A percentile compares a stretch with the other conserved stretches of the same genome.
Evolutionary conservation across 2,797 vertebrate species (phyloP).

Genomic region (Merluccius polli): DNA sequence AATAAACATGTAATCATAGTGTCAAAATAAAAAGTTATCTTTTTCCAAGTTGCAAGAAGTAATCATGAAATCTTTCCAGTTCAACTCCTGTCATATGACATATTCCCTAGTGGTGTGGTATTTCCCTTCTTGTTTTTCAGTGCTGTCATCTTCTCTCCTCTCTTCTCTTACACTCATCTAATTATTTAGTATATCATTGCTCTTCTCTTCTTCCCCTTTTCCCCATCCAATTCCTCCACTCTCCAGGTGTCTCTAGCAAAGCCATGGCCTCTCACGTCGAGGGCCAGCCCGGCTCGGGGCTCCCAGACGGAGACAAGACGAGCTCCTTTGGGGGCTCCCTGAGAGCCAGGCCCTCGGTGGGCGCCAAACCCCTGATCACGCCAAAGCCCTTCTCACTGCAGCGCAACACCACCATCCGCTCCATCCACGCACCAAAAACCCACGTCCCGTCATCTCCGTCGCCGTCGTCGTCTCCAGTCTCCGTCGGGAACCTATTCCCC

Average conservation of each 20-base stretch:
- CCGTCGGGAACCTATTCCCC: not conserved
- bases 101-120: not conserved
- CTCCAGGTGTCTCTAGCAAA: constrained; percentile 35
- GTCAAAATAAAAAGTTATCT: not conserved
- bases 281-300: constrained; percentile 43
- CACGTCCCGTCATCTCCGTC: not conserved
- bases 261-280: constrained; percentile 56
- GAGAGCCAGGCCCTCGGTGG: constrained; percentile 49
- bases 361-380: constrained; percentile 72
- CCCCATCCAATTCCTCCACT: not conserved
- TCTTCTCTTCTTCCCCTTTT: not conserved
- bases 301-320: constrained; percentile 17
- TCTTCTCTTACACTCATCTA: not conserved
- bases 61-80: too few species aligned
- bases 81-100: not conserved
- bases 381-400: constrained; percentile 85
- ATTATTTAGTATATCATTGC: not conserved
- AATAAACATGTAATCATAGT: not conserved
- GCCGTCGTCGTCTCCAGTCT: not conserved
- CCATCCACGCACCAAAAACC: constrained; percentile 54
- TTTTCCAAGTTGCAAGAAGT: not conserved
- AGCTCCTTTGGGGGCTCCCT: not conserved
- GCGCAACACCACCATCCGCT: constrained; percentile 56
- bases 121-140: not conserved
- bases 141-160: not conserved